These are phyloP conservation scores for Elachura formosa DNA, from an alignment of 2,113 vertebrate genomes.

Conservation along the genomic window DNA sequence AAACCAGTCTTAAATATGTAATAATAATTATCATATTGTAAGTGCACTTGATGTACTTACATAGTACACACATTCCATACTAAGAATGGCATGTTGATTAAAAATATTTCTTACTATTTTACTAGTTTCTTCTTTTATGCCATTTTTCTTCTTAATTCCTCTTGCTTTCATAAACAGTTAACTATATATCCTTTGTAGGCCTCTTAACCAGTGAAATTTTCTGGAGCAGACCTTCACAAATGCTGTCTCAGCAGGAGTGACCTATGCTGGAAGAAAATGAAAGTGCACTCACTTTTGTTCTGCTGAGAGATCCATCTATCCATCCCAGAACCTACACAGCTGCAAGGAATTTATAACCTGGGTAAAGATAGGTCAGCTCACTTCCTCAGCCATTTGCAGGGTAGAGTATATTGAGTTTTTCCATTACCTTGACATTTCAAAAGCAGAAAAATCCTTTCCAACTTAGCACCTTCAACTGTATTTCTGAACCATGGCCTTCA, in stretches of 20 bases:
- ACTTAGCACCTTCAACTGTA: background rate
- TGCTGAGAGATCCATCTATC: background rate
- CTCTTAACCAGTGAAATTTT: background rate
- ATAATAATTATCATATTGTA: background rate
- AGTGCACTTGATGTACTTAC: too few species aligned
- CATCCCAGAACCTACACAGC: rapidly evolving
- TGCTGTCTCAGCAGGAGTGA: background rate
- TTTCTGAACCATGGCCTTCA: background rate
- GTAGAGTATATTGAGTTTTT: background rate
- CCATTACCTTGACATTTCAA: background rate
- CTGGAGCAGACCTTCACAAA: background rate
- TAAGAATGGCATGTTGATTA: background rate
- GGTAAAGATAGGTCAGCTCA: background rate
- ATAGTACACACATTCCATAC: background rate
- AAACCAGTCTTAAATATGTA: background rate
- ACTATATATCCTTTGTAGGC: background rate
- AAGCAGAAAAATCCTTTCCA: background rate
- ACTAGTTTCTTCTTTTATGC: background rate
- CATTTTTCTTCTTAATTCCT: background rate
- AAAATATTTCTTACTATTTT: background rate
- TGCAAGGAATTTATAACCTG: background rate
- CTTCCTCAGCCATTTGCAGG: background rate
- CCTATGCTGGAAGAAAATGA: background rate
- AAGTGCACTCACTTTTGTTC: background rate
- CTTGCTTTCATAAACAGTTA: background rate